Evolutionary conservation across 1,140 invertebrate genomes (phyloP), one percentile per base, ranked within the genome.

Genomic region (Drosophila santomea): DNA sequence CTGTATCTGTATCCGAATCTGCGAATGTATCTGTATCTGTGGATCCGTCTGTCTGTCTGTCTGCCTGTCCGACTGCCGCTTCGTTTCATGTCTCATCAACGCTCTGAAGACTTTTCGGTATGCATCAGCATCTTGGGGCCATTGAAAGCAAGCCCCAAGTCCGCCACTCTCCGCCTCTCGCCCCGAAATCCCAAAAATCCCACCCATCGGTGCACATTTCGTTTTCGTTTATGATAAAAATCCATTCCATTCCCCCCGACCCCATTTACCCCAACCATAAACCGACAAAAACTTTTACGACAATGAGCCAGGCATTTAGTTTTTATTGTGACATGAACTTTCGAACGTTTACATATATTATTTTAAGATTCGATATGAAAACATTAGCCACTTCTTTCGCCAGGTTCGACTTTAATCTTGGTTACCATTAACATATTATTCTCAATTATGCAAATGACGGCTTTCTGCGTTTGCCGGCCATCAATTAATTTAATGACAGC

Each of bases 11-110:
- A 36, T 58, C 25, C 48, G 64, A 47, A 28, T 50, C 51, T 58
- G 74, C 64, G 8, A 43, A 45, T 45, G 43, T 45, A 45, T 20
- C 43, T 45, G 43, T 36, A 38, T 67, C 45, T 48, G 56, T 50
- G 11, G 38, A 39, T 58, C 25, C 47, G 64, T 10, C 12, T 14
- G 36, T 38, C 36, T 14, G 36, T 38, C 36, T 39, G 43, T 39
- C 47, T 58, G 56, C 58, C 23, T 51, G 56, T 57, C 51, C 35
- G 68, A 55, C 71, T 71, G 78, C 80, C 78, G 78, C 71, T 75
- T 75, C 78, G 57, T 81, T 80, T 80, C 73, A 80, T 80, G 78
- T 80, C 78, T 80, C 78, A 69, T 78, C 67, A 71, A 76, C 57
- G 74, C 56, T 68, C 72, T 60, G 57, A 51, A 80, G 78, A 75